Evolutionary conservation across 2,797 vertebrate species (phyloP).

Genomic region (Naso thynnoides): DNA sequence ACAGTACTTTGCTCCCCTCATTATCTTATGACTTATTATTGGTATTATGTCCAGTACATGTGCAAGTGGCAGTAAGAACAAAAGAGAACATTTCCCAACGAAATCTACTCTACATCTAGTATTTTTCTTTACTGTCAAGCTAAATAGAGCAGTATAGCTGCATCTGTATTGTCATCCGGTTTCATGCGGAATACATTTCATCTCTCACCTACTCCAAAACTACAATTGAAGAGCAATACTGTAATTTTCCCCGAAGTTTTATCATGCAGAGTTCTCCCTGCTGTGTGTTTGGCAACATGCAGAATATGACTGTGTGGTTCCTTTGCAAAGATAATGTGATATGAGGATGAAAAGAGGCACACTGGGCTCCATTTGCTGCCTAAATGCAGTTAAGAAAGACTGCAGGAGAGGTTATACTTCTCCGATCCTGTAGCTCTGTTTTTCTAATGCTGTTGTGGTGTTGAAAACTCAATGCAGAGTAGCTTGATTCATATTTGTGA

Average conservation of each 20-base stretch:
- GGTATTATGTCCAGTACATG: background rate
- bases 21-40: background rate
- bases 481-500: background rate
- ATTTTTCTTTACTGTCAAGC: background rate
- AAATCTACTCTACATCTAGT: background rate
- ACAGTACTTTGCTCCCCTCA: background rate
- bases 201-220: conserved; percentile 8
- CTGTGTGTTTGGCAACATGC: conserved; percentile 12
- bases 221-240: conserved; percentile 1
- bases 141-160: background rate
- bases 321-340: conserved; percentile 14
- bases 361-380: conserved; percentile 12
- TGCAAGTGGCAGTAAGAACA: background rate
- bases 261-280: conserved; percentile 1
- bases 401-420: background rate
- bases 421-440: background rate
- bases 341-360: conserved; percentile 12
- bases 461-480: conserved; percentile 8
- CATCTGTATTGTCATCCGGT: conserved; percentile 2
- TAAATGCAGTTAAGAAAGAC: conserved; percentile 11
- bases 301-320: background rate
- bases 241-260: background rate
- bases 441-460: background rate
- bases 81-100: background rate
- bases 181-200: background rate